Percentiles rank a stretch among this genome's conserved stretches.
phyloP scores from a whole-genome alignment of 2,888 invertebrate species.

The Noctua janthe region DNA sequence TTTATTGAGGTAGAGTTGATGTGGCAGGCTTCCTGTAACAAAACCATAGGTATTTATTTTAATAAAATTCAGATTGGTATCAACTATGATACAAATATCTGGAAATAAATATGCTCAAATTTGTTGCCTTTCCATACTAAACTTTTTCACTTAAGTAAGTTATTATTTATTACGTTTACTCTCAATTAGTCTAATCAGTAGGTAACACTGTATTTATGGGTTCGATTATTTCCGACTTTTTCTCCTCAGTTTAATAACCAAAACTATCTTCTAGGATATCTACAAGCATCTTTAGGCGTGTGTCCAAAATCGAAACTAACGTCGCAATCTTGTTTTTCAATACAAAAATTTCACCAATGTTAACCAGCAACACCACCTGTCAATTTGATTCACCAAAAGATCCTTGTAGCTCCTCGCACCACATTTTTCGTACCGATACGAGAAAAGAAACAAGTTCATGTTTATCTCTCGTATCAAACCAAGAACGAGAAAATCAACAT shows the following conservation, averaged over 20 bases:
- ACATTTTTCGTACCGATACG: not conserved
- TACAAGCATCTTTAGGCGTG: not conserved
- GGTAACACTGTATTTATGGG: not conserved
- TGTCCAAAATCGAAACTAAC: not conserved
- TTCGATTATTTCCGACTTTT: not conserved
- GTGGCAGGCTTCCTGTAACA: slow-evolving; percentile 77
- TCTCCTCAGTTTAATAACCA: not conserved
- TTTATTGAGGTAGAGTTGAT: slow-evolving; percentile 77
- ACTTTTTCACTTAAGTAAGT: not conserved
- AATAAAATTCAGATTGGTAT: not conserved
- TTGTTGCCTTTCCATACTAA: not conserved
- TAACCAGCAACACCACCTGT: not conserved
- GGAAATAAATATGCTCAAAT: not conserved
- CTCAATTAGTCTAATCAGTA: not conserved
- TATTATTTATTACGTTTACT: not conserved
- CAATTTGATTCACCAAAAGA: not conserved
- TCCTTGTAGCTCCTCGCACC: not conserved
- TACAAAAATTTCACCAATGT: not conserved
- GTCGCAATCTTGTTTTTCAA: not conserved
- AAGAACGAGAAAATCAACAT: not conserved
- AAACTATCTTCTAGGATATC: not conserved
- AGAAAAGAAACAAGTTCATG: not conserved
- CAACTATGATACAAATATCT: not conserved
- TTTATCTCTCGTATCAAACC: not conserved
- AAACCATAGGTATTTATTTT: slow-evolving; percentile 11